Conservation (phyloP, 2,888 invertebrate species). For the Pyrrhia umbra region DNA sequence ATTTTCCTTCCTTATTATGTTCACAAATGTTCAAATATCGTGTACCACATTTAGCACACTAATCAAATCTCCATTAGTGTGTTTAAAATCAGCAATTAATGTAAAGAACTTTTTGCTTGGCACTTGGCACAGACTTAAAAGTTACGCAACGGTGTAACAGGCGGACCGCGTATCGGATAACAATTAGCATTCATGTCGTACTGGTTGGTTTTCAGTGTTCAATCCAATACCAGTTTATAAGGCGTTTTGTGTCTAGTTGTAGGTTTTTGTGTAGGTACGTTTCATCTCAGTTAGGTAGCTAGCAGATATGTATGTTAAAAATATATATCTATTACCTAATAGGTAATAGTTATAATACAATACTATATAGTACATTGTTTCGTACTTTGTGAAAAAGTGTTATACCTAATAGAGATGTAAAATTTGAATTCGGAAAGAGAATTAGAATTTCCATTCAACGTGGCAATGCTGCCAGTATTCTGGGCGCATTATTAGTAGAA, state of each 20-base stretch:
- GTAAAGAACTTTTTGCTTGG: conserved; percentile 34
- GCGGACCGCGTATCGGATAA: conserved; percentile 51
- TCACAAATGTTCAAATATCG: conserved; percentile 15
- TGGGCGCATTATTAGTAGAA: no score
- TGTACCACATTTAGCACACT: conserved; percentile 32
- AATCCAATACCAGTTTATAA: conserved; percentile 26
- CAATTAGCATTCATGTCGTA: conserved; percentile 64
- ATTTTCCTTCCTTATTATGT: no score
- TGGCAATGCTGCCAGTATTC: no score
- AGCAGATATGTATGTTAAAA: no score
- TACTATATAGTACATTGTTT: no score
- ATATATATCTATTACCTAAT: no score
- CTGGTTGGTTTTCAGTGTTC: conserved; percentile 41
- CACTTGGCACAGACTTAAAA: conserved; percentile 3
- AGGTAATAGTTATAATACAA: no score
- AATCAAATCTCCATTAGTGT: conserved; percentile 40
- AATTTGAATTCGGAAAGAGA: no score
- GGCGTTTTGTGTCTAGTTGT: conserved; percentile 9
- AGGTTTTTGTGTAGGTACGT: not conserved
- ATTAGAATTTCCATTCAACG: no score
- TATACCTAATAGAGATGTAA: no score
- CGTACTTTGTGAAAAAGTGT: no score
- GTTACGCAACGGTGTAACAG: conserved; percentile 60
- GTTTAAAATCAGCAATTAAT: conserved; percentile 29
- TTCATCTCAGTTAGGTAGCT: not conserved